Base-by-base conservation (phyloP, 2,797 vertebrate genomes). In the Sardinella longiceps region DNA sequence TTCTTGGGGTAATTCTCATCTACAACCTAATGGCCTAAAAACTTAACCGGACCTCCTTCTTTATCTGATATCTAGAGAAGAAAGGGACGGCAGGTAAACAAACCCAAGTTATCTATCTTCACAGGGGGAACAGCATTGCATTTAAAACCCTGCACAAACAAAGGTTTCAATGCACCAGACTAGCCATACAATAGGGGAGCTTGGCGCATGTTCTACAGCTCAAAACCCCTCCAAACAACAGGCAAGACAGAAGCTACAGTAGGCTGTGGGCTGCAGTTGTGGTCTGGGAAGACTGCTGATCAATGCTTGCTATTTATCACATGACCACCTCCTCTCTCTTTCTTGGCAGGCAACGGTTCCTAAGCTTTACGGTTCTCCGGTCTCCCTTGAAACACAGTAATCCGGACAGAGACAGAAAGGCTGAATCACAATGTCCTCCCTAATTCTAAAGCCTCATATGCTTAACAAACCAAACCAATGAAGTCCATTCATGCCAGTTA, bases 11-110 rank as follows among this genome's bases (percentile, higher is more conserved):
- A 25, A 37, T 39, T 30, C 87, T 85, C 80, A 63, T 37, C 70
- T 82, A 83, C 51, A 83, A n/a, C n/a, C n/a, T 60, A 81, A 81
- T 84, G 0, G 46, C 46, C 46, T 48, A 80, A 85, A 43, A 63
- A 14, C 28, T 39, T 81, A 23, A 70, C 45, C 30, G 3, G 58
- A 51, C 77, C 28, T 53, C 12, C 56, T 15, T 18, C 30, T 66
- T 30, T 33, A 66, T 28, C 28, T 33, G 5, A 74, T 23, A 74
- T 20, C 30, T 18, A 5, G 15, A 18, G 33, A 39, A 5, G 33
- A 39, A 37, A 74, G 33, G 37, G 18, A 74, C 2, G 18, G 39
- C 66, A 14, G 37, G 66, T 74, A 77, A 77, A 77, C 70, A 43
- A 37, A 43, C 43, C 33, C 39, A 7, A 5, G 70, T 77, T 39